phyloP scores from a whole-genome alignment of 2,888 invertebrate genomes.

The Chymomyza procnemis region DNA sequence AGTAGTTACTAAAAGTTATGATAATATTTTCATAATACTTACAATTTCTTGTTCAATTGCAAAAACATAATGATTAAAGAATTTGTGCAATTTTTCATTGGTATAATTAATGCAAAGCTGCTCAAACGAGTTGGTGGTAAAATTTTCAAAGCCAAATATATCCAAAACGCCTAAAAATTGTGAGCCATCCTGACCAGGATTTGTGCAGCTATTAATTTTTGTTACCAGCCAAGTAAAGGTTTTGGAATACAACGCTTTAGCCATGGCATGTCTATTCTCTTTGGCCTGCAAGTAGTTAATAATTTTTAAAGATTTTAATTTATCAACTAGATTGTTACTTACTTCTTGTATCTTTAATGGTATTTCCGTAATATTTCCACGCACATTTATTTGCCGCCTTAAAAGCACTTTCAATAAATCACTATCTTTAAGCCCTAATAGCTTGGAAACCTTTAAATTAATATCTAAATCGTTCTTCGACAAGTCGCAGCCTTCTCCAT shows the following conservation, averaged over 20 bases:
- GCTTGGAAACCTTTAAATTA: constrained; percentile 84
- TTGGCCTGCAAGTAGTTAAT: constrained; percentile 81
- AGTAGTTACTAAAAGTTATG: no score
- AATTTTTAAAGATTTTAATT: not conserved
- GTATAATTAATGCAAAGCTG: constrained; percentile 96
- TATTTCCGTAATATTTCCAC: constrained; percentile 95
- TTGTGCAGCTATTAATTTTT: constrained; percentile 94
- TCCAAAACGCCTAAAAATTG: constrained; percentile 92
- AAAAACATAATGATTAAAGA: constrained; percentile 97
- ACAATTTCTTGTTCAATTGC: constrained; percentile 95
- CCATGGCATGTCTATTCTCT: constrained; percentile 95
- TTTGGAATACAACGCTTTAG: constrained; percentile 92
- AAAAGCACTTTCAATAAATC: constrained; percentile 88
- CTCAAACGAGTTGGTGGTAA: constrained; percentile 92
- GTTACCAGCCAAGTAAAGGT: constrained; percentile 95
- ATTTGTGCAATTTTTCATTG: constrained; percentile 95
- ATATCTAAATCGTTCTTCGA: constrained; percentile 86
- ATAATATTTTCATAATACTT: constrained; percentile 79
- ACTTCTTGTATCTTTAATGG: constrained; percentile 92
- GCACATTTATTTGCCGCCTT: constrained; percentile 91
- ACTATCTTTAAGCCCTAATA: constrained; percentile 87
- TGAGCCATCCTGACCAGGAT: constrained; percentile 89
- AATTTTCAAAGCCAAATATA: constrained; percentile 97
- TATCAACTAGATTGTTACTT: constrained; percentile 21
- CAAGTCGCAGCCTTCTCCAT: constrained; percentile 90